A percentile compares a stretch with the other conserved stretches of the same genome.
Conservation (phyloP, 2,888 invertebrate species). For the Chymomyza procnemis region DNA sequence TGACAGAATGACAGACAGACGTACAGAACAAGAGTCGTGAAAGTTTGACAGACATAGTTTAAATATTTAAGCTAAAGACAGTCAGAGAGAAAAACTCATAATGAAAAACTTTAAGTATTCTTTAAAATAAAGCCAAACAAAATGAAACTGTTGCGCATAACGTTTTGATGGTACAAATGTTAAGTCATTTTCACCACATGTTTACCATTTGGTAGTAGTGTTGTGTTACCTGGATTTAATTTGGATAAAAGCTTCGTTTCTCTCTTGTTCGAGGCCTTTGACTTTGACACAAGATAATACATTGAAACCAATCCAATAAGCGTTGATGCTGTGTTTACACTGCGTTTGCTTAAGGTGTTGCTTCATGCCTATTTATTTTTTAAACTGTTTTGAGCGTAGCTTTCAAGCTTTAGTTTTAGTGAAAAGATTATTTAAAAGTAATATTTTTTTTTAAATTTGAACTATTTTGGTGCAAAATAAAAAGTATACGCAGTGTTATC, state of each 20-base stretch:
- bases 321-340: constrained; percentile 12
- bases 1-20: neutral
- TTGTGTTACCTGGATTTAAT: constrained; percentile 60
- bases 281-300: constrained; percentile 45
- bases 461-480: no score
- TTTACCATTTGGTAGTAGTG: constrained; percentile 8
- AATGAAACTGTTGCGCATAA: neutral
- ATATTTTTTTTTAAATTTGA: no score
- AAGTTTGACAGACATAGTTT: constrained; percentile 19
- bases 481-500: neutral
- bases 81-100: neutral
- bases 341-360: neutral
- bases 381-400: no score
- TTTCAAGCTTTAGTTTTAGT: no score
- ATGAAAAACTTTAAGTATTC: neutral
- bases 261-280: constrained; percentile 24
- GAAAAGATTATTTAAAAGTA: no score
- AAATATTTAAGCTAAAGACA: neutral
- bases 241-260: constrained; percentile 66
- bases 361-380: no score
- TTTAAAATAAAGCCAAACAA: constrained; percentile 1
- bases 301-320: constrained; percentile 65
- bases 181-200: constrained; percentile 60
- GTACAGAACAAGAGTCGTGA: constrained; percentile 4
- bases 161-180: constrained; percentile 38